phyloP scores from a whole-genome alignment of 2,888 invertebrate genomes.

The Hypena proboscidalis region DNA sequence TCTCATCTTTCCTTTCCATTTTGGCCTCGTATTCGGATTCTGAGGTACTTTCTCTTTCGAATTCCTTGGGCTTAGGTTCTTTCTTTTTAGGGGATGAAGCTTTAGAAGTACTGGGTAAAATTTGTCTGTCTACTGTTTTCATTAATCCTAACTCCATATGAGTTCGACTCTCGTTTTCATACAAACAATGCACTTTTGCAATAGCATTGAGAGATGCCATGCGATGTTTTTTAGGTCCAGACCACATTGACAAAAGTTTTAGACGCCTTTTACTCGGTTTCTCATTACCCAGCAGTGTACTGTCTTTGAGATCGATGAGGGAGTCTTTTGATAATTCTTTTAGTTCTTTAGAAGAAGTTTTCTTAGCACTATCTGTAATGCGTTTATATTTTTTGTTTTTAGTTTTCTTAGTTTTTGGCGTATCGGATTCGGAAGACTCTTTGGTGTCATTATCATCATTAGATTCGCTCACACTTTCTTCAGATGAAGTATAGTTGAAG shows the following conservation, averaged over 20 bases:
- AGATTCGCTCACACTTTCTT: conserved; percentile 76
- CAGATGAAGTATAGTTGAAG: conserved; percentile 72
- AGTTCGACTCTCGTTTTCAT: conserved; percentile 94
- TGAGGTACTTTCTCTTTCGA: conserved; percentile 76
- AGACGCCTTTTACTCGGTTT: conserved; percentile 82
- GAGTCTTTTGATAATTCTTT: conserved; percentile 80
- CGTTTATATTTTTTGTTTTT: conserved; percentile 76
- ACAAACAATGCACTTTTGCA: conserved; percentile 95
- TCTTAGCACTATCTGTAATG: conserved; percentile 70
- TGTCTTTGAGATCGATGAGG: conserved; percentile 73
- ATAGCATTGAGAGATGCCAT: conserved; percentile 95
- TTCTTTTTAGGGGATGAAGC: conserved; percentile 73
- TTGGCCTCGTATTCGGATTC: conserved; percentile 80
- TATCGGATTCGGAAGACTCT: conserved; percentile 74
- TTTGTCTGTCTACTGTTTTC: conserved; percentile 77
- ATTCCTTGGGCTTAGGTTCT: conserved; percentile 70
- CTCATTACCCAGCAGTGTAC: conserved; percentile 65
- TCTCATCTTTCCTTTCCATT: conserved; percentile 72
- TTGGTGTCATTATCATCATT: conserved; percentile 77
- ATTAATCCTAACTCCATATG: conserved; percentile 87
- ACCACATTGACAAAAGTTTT: conserved; percentile 89
- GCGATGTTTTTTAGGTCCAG: conserved; percentile 92
- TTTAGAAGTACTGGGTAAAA: conserved; percentile 82
- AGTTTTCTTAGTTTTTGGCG: conserved; percentile 64
- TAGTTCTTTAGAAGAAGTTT: conserved; percentile 71